Base-by-base conservation (phyloP, 2,888 invertebrate genomes). In the Calameuta filiformis region DNA sequence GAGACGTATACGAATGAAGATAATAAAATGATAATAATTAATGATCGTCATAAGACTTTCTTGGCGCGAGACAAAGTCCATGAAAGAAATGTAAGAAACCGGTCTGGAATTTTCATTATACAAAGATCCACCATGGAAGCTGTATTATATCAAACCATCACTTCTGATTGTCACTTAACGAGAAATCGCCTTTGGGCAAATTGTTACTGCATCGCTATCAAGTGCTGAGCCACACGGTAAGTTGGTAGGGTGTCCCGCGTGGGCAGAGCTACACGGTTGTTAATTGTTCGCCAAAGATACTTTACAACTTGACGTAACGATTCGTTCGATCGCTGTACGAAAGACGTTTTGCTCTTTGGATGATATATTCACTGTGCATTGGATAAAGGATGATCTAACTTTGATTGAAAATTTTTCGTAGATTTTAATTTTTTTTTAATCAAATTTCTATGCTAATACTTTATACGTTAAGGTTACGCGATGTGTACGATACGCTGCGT, bases 111-210 rank as follows among this genome's bases (percentile, higher is more conserved):
- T 56, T 9, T 23, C 2, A 56, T 56, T 56, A 23, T 23, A 56
- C 9, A 56, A 56, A 9, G 56, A 56, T 56, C 2, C 23, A 56
- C 23, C 56, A 23, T 56, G 56, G 56, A 56, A 56, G 79, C 79
- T 76, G 79, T 78, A 78, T 83, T 88, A 88, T 86, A 88, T 90
- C 89, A 88, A 85, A 82, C 84, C 87, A 84, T 84, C 87, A 86
- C 86, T 85, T 87, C 85, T 87, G 87, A 90, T 90, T 90, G 89
- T 90, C 90, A 90, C 85, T 91, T 90, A 91, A 90, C 91, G 89
- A 90, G 88, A 86, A 86, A 85, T 85, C 86, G 88, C 88, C 89
- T 80, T 80, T 83, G 84, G 88, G 88, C 88, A 87, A 88, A 89
- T 88, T 87, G 87, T 88, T 83, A 84, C 81, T 82, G 83, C 79